These are phyloP conservation scores for Emys orbicularis DNA, from an alignment of 2,797 vertebrate genomes.

Conservation along the genomic window DNA sequence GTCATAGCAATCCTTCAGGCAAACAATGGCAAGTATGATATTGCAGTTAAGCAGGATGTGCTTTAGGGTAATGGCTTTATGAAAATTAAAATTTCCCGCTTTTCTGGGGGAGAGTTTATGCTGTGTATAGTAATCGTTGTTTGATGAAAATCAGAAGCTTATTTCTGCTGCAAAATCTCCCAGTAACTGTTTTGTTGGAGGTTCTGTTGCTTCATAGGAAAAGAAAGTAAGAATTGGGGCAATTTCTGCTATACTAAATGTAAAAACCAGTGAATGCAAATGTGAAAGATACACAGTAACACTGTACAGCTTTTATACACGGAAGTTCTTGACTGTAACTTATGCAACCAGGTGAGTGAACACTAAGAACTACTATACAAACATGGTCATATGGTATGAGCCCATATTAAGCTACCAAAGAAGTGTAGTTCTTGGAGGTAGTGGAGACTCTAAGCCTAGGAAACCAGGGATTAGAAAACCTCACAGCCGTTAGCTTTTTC, in stretches of 20 bases:
- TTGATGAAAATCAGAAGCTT: not conserved
- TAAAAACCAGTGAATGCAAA: rapidly evolving
- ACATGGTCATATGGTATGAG: not conserved
- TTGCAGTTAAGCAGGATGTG: not conserved
- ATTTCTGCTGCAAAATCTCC: not conserved
- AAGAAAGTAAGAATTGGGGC: not conserved
- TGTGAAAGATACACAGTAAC: not conserved
- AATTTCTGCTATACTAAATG: not conserved
- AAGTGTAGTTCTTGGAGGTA: not conserved
- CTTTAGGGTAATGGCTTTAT: not conserved
- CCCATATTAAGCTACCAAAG: not conserved
- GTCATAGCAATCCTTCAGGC: not conserved
- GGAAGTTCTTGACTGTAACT: not conserved
- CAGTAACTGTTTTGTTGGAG: not conserved
- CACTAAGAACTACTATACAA: not conserved
- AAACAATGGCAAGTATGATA: not conserved
- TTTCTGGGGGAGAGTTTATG: no score
- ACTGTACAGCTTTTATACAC: not conserved
- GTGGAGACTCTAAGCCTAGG: not conserved
- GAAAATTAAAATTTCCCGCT: not conserved
- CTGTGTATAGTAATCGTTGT: not conserved
- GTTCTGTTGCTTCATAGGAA: not conserved
- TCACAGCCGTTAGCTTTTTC: not conserved
- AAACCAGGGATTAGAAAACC: not conserved
- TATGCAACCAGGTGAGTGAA: not conserved